These are phyloP conservation scores for Physeter macrocephalus DNA, from an alignment of 2,113 vertebrate genomes.

Conservation along the genomic window DNA sequence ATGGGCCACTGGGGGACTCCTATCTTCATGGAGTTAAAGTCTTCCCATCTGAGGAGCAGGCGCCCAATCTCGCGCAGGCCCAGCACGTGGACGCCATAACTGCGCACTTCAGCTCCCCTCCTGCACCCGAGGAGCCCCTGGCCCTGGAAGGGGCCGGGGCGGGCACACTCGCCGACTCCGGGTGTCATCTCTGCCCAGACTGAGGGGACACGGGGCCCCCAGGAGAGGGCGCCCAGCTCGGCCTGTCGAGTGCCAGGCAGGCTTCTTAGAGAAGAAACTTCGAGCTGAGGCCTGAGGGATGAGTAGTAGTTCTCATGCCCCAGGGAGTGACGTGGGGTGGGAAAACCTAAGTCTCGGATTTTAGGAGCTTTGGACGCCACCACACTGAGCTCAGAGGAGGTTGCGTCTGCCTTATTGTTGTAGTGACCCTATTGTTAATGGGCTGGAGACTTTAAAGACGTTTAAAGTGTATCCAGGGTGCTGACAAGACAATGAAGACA, in stretches of 20 bases:
- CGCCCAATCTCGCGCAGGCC: fast-evolving
- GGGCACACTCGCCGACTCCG: fast-evolving
- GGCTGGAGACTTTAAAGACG: not conserved
- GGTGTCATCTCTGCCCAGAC: not conserved
- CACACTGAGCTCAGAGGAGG: not conserved
- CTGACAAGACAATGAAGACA: not conserved
- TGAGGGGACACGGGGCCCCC: not conserved
- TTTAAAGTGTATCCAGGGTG: not conserved
- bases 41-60: not conserved
- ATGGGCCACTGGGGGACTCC: fast-evolving
- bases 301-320: not conserved
- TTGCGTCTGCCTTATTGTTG: not conserved
- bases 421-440: not conserved
- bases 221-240: not conserved
- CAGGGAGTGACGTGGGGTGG: not conserved
- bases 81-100: not conserved
- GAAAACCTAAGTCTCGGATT: not conserved
- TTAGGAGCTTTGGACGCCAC: not conserved
- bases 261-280: not conserved
- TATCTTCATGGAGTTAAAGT: fast-evolving
- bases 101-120: not conserved
- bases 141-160: not conserved
- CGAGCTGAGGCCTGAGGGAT: not conserved
- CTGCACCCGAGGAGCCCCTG: not conserved
- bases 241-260: not conserved